Conservation (phyloP, 2,888 invertebrate genomes). For the Eupeodes luniger region DNA sequence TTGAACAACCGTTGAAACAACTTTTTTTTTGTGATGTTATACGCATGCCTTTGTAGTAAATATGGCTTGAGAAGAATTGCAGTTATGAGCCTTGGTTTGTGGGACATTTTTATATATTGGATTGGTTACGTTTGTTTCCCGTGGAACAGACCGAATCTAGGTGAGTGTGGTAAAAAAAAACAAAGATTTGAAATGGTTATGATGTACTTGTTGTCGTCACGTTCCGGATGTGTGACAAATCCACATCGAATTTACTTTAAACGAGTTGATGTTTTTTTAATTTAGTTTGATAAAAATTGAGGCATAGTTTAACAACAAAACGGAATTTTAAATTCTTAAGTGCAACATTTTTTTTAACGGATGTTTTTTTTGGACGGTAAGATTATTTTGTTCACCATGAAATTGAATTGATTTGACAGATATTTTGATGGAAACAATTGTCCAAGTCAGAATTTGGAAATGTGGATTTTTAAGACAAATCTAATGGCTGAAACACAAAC, state of each 20-base stretch:
- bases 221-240: slow-evolving; percentile 69
- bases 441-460: too few relatives aligned
- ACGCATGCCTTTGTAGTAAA: slow-evolving; percentile 61
- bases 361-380: too few relatives aligned
- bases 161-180: slow-evolving; percentile 58
- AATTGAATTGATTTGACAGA: too few relatives aligned
- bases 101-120: slow-evolving; percentile 61
- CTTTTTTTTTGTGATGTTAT: slow-evolving; percentile 44
- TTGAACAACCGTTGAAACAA: slow-evolving; percentile 64
- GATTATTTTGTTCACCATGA: too few relatives aligned
- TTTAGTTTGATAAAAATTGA: neutral
- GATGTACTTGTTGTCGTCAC: slow-evolving; percentile 28
- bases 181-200: slow-evolving; percentile 54
- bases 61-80: slow-evolving; percentile 60
- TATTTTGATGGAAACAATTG: too few relatives aligned
- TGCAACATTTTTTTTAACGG: too few relatives aligned
- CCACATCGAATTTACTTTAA: slow-evolving; percentile 31
- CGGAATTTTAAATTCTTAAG: too few relatives aligned
- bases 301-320: neutral
- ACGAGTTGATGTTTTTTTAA: neutral
- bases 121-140: slow-evolving; percentile 69
- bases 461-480: too few relatives aligned
- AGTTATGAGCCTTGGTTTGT: slow-evolving; percentile 67
- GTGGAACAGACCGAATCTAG: slow-evolving; percentile 70
- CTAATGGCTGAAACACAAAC: too few relatives aligned